Percentiles rank a stretch among this genome's conserved stretches.
Conservation (phyloP, 2,888 invertebrate species). For the Diogma glabrata region DNA sequence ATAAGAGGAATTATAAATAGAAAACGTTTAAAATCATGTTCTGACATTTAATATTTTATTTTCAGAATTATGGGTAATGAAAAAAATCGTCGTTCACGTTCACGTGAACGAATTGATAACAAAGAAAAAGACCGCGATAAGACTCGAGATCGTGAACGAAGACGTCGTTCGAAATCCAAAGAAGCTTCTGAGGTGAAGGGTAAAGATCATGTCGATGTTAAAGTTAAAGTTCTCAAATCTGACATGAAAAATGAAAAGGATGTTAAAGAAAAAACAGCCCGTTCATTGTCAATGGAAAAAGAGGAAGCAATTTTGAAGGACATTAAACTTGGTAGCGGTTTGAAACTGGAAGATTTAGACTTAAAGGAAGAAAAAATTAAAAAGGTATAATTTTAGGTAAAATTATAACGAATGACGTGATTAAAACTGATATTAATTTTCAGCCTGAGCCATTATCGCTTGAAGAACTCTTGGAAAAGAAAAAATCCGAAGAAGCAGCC, state of each 20-base stretch:
- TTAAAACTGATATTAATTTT: not conserved
- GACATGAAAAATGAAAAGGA: not conserved
- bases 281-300: not conserved
- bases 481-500: slow-evolving; percentile 91
- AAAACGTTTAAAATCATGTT: too few species aligned
- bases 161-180: slow-evolving; percentile 17
- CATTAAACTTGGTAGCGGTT: not conserved
- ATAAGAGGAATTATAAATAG: too few species aligned
- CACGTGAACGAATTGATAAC: slow-evolving; percentile 30
- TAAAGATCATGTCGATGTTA: not conserved
- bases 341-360: not conserved
- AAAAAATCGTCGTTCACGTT: slow-evolving; percentile 42
- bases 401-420: not conserved
- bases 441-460: slow-evolving; percentile 78
- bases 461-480: slow-evolving; percentile 90
- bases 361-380: slow-evolving; percentile 27
- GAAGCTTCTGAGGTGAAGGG: not conserved
- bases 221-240: not conserved
- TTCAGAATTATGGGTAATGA: too few species aligned
- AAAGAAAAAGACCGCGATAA: slow-evolving; percentile 16
- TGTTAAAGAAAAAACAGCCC: not conserved
- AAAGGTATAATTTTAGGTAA: slow-evolving; percentile 14
- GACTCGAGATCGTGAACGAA: slow-evolving; percentile 21
- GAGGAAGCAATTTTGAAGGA: not conserved
- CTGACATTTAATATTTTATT: too few species aligned